phyloP scores from a whole-genome alignment of 2,113 vertebrate genomes.

The Chascanopsetta lugubris region DNA sequence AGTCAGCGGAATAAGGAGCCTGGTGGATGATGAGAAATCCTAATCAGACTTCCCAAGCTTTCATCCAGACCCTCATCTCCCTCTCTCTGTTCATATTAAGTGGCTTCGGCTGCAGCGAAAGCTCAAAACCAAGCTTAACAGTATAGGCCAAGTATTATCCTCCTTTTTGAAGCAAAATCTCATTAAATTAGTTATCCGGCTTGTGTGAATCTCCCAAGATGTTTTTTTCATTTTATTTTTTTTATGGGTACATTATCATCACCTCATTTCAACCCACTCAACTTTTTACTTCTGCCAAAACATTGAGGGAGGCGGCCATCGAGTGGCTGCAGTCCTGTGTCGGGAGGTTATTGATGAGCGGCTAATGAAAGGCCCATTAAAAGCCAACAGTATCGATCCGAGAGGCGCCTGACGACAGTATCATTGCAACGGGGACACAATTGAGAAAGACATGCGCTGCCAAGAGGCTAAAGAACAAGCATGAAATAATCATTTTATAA shows the following conservation, averaged over 20 bases:
- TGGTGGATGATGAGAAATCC: conserved; percentile 13
- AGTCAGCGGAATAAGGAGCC: conserved; percentile 1
- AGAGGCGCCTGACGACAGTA: conserved; percentile 51
- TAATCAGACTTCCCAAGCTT: conserved; percentile 8
- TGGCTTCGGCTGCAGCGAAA: conserved; percentile 2
- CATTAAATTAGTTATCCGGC: conserved; percentile 21
- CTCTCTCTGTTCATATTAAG: conserved; percentile 3
- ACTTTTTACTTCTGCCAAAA: conserved; percentile 33
- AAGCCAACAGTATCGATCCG: conserved; percentile 51
- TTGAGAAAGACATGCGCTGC: conserved; percentile 37
- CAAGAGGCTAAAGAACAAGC: conserved; percentile 18
- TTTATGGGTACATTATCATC: conserved; percentile 16
- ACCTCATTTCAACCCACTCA: conserved; percentile 1
- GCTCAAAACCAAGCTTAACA: conserved; percentile 10
- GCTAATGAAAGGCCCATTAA: conserved; percentile 73
- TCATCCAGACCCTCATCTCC: conserved; percentile 8
- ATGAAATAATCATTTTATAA: conserved; percentile 15
- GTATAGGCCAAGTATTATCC: neutral
- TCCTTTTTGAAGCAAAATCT: conserved; percentile 21
- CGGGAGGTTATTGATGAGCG: conserved; percentile 64
- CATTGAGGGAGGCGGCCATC: conserved; percentile 27
- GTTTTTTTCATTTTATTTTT: no score
- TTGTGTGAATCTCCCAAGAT: conserved; percentile 13
- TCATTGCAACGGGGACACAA: conserved; percentile 42
- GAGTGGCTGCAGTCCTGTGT: conserved; percentile 44